Evolutionary conservation across 2,888 invertebrate genomes (phyloP).

Genomic region (Carterocephalus palaemon): DNA sequence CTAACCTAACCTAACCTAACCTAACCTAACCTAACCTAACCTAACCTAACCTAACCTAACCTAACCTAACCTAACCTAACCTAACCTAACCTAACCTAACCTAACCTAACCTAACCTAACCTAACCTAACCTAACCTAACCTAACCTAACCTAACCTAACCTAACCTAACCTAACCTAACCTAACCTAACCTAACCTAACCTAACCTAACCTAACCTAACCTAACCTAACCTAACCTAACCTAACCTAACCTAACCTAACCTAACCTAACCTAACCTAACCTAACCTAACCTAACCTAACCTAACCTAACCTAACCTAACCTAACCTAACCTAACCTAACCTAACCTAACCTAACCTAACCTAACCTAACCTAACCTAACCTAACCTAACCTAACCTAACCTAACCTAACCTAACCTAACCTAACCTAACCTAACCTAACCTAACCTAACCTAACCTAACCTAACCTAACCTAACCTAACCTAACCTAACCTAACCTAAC

Average conservation of each 20-base stretch:
- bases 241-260: slow-evolving; percentile 25
- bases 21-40: slow-evolving; percentile 31
- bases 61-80: slow-evolving; percentile 22
- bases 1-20: slow-evolving; percentile 31
- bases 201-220: slow-evolving; percentile 17
- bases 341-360: slow-evolving; percentile 22
- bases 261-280: slow-evolving; percentile 25
- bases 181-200: slow-evolving; percentile 17
- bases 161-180: slow-evolving; percentile 18
- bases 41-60: slow-evolving; percentile 31
- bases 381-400: slow-evolving; percentile 13
- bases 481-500: slow-evolving; percentile 4
- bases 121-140: slow-evolving; percentile 17
- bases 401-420: slow-evolving; percentile 4
- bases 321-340: slow-evolving; percentile 22
- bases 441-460: slow-evolving; percentile 4
- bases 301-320: slow-evolving; percentile 23
- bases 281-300: slow-evolving; percentile 25
- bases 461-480: slow-evolving; percentile 4
- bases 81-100: slow-evolving; percentile 14
- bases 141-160: slow-evolving; percentile 18
- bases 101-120: slow-evolving; percentile 18
- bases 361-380: slow-evolving; percentile 23
- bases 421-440: slow-evolving; percentile 4
- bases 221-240: slow-evolving; percentile 23